Evolutionary conservation across 1,140 invertebrate genomes (phyloP).

Genomic region (Drosophila trapezifrons): DNA sequence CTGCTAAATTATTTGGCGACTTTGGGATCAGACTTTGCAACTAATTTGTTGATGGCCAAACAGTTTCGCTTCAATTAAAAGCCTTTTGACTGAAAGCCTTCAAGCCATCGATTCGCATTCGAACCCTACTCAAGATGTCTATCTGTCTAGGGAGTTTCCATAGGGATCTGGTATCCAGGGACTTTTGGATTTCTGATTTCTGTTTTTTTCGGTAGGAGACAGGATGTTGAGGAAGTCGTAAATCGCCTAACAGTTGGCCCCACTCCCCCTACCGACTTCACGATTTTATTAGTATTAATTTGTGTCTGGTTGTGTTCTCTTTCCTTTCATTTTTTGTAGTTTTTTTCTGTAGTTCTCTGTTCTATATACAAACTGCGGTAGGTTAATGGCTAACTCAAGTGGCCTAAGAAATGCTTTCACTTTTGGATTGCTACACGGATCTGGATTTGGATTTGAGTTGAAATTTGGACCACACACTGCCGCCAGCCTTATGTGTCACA

Average conservation of each 20-base stretch:
- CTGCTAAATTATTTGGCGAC: conserved; percentile 74
- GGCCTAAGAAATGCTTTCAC: conserved; percentile 66
- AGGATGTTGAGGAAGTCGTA: conserved; percentile 77
- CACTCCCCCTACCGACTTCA: background rate
- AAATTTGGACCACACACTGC: conserved; percentile 65
- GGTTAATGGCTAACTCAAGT: conserved; percentile 75
- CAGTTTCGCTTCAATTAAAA: conserved; percentile 70
- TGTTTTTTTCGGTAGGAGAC: conserved; percentile 11
- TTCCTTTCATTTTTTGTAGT: conserved; percentile 21
- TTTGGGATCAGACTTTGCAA: conserved; percentile 40
- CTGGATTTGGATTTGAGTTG: conserved; percentile 18
- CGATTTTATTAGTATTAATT: conserved; percentile 72
- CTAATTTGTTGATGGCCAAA: conserved; percentile 69
- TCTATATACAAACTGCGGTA: conserved; percentile 79
- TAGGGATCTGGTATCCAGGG: conserved; percentile 7
- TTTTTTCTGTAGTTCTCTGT: conserved; percentile 25
- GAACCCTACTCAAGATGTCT: conserved; percentile 78
- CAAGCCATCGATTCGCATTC: conserved; percentile 19
- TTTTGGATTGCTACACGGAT: conserved; percentile 27
- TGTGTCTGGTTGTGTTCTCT: conserved; percentile 29
- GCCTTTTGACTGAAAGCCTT: conserved; percentile 78
- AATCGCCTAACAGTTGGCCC: conserved; percentile 68
- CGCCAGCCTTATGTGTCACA: conserved; percentile 58
- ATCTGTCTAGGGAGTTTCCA: conserved; percentile 57
- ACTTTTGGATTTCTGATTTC: conserved; percentile 23